These are phyloP conservation scores for Dissostichus mawsoni DNA, from an alignment of 2,113 vertebrate species.

Conservation along the genomic window DNA sequence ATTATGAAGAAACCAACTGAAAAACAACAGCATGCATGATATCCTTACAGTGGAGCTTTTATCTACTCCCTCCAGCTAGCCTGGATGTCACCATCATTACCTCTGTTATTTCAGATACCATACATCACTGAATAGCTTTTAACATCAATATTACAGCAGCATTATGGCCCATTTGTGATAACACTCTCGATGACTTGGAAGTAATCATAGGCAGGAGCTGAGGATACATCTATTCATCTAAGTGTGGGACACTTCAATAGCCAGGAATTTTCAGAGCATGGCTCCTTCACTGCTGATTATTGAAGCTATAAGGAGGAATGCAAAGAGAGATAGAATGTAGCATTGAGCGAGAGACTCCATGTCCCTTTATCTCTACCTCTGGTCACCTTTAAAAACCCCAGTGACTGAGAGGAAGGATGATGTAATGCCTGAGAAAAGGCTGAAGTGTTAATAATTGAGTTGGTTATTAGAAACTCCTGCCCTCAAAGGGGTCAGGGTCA, in stretches of 20 bases:
- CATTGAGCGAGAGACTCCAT: background rate
- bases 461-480: constrained; percentile 54
- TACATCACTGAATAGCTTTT: constrained; percentile 45
- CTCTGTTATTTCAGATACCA: constrained; percentile 46
- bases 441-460: constrained; percentile 53
- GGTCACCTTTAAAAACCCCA: background rate
- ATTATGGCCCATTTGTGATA: constrained; percentile 56
- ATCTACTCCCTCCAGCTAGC: background rate
- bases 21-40: background rate
- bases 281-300: constrained; percentile 36
- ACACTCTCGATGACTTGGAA: constrained; percentile 57
- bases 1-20: background rate
- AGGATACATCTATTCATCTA: constrained; percentile 48
- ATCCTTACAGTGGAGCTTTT: background rate
- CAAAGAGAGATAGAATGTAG: constrained; percentile 1
- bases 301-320: constrained; percentile 8
- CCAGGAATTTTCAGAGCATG: constrained; percentile 25
- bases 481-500: constrained; percentile 39
- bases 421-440: background rate
- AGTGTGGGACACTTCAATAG: constrained; percentile 41
- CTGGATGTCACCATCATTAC: constrained; percentile 32
- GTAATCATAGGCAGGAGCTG: constrained; percentile 61
- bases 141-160: constrained; percentile 51
- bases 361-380: constrained; percentile 16
- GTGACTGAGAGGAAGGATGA: constrained; percentile 25